A percentile compares a stretch with the other conserved stretches of the same genome.
phyloP scores from a whole-genome alignment of 2,113 vertebrate species.

The Leucopsar rothschildi region DNA sequence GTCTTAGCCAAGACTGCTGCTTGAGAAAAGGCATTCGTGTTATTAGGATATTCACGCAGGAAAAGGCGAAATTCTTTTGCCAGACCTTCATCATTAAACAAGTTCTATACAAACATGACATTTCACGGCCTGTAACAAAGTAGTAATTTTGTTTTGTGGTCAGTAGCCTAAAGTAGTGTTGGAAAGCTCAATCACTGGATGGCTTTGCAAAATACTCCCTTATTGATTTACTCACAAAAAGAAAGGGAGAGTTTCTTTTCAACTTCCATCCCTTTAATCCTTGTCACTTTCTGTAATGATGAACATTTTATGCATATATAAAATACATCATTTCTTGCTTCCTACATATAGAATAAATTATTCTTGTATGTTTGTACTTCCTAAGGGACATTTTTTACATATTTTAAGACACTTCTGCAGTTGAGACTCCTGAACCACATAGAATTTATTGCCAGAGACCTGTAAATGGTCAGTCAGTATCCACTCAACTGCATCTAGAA shows the following conservation, averaged over 20 bases:
- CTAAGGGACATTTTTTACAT: not conserved
- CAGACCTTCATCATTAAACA: not conserved
- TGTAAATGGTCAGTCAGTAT: not conserved
- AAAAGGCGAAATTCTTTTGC: not conserved
- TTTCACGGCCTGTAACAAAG: not conserved
- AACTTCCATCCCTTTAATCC: not conserved
- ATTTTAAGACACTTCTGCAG: not conserved
- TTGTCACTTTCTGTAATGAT: not conserved
- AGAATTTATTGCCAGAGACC: not conserved
- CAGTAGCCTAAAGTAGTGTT: not conserved
- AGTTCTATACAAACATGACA: accelerated
- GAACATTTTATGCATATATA: not conserved
- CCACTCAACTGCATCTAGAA: not conserved
- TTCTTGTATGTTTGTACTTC: not conserved
- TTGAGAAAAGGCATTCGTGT: not conserved
- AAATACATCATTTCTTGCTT: not conserved
- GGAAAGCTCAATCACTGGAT: not conserved
- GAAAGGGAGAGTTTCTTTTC: not conserved
- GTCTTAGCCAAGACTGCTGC: not conserved
- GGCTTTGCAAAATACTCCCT: not conserved
- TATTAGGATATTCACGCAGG: not conserved
- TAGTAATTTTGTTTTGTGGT: not conserved
- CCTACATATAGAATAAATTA: not conserved
- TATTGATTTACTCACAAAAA: not conserved
- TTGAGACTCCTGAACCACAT: not conserved